Conservation (phyloP, 2,797 vertebrate genomes). For the Holocentrus rufus region DNA sequence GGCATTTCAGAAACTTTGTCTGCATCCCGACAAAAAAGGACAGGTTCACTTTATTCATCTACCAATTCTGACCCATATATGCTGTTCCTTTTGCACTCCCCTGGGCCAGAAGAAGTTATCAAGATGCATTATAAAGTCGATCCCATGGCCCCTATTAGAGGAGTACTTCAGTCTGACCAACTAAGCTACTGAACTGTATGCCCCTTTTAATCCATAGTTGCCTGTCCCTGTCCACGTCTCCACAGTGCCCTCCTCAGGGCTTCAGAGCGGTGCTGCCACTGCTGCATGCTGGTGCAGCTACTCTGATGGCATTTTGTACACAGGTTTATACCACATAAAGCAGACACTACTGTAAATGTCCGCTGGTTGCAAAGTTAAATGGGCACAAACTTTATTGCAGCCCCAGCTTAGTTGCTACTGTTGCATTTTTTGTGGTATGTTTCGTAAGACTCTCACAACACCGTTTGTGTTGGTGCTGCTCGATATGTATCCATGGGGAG, state of each 20-base stretch:
- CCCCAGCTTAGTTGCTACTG: conserved; percentile 4
- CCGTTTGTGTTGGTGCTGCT: conserved; percentile 42
- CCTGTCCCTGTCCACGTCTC: conserved; percentile 61
- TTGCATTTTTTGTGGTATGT: conserved; percentile 38
- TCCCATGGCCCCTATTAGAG: conserved; percentile 52
- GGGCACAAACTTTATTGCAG: background rate
- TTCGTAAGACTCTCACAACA: conserved; percentile 35
- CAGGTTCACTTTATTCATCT: conserved; percentile 29
- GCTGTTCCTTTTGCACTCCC: conserved; percentile 41
- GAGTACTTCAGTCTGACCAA: conserved; percentile 45
- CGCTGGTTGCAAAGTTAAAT: conserved; percentile 2
- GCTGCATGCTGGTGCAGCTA: conserved; percentile 14
- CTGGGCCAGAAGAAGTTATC: conserved; percentile 53
- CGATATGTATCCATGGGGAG: conserved; percentile 53
- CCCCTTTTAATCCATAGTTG: conserved; percentile 29
- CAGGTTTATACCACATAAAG: conserved; percentile 2
- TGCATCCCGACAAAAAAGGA: conserved; percentile 11
- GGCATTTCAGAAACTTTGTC: background rate
- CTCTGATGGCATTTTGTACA: conserved; percentile 4
- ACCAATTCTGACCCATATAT: conserved; percentile 30
- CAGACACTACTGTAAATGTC: conserved; percentile 12
- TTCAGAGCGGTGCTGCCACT: conserved; percentile 24
- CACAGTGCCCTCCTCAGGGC: conserved; percentile 79
- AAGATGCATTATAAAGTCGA: conserved; percentile 53
- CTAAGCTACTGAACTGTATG: conserved; percentile 51